Base-by-base conservation (phyloP, 2,797 vertebrate genomes). In the Mus caroli region DNA sequence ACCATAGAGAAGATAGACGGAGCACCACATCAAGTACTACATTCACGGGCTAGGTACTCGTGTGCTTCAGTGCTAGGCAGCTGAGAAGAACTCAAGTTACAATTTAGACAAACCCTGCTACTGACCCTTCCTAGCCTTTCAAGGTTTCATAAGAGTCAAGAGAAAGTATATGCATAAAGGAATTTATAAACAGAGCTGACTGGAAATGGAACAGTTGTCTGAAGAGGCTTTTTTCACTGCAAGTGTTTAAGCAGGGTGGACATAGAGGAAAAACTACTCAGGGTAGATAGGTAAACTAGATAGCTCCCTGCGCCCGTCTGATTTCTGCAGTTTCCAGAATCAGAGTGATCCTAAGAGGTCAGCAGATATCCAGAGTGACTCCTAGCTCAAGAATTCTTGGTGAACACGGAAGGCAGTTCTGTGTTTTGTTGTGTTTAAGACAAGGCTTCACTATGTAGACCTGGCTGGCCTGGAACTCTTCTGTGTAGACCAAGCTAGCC, bases 111-210 rank as follows among this genome's bases (percentile, higher is more conserved):
- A 50, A n/a, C 28, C 58, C 37, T 88, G 1, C 26, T 93, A 7
- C 83, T 93, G 75, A 24, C 15, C 1, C 28, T 78, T 90, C 62
- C 28, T 92, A 58, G 84, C 6, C 60, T 64, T 92, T 71, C 31
- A 64, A 40, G 52, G 58, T 76, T 78, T 85, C 85, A 13, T 14
- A 85, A 40, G 28, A 71, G 17, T 94, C 52, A 37, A 13, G 75
- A 94, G 52, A 93, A 93, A 89, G 76, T 67, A 5, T 91, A 50
- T 37, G 78, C 90, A 60, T 89, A 91, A 94, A 77, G 12, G 17
- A 73, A 67, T 89, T 89, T 94, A 82, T 93, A 88, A 67, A 75
- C 56, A 46, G 22, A 94, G n/a, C 78, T 89, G 64, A 62, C 37
- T 94, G 34, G 43, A 58, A 90, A 87, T 60, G 10, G 24, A 85